Evolutionary conservation across 2,797 vertebrate species (phyloP).

Genomic region (Vultur gryphus): DNA sequence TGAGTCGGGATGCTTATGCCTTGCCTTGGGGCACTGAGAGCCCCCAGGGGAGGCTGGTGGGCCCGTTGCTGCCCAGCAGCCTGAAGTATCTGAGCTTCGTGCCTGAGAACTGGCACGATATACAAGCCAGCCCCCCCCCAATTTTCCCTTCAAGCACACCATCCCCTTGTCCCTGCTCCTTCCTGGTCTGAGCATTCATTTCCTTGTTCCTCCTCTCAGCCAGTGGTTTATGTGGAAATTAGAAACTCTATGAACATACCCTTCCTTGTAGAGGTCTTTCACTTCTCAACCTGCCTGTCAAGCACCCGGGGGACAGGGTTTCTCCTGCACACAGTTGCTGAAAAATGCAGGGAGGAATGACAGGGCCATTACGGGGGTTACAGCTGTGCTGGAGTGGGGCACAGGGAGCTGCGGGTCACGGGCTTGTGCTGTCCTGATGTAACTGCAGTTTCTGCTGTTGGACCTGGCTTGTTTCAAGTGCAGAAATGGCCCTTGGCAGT

Average conservation of each 20-base stretch:
- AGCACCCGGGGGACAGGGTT: accelerated
- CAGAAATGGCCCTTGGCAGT: neutral
- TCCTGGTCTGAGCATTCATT: neutral
- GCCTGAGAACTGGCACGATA: accelerated
- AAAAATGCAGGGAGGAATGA: neutral
- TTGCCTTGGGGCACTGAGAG: neutral
- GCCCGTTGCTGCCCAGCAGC: neutral
- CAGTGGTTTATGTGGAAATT: neutral
- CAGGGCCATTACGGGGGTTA: accelerated
- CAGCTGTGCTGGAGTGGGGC: too few relatives aligned
- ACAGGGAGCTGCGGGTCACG: accelerated
- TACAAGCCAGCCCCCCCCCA: neutral
- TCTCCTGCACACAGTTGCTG: accelerated
- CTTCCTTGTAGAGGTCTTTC: neutral
- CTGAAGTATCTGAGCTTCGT: neutral
- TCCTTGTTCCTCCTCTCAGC: neutral
- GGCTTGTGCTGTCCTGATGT: neutral
- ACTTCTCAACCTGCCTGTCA: neutral
- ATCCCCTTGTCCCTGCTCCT: accelerated
- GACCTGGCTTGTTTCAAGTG: neutral
- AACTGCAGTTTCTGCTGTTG: neutral
- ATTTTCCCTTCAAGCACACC: neutral
- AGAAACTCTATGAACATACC: neutral
- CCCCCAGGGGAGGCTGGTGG: accelerated
- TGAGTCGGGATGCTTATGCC: neutral